Base-by-base conservation (phyloP, 23 tunicate species). In the Styela clava region DNA sequence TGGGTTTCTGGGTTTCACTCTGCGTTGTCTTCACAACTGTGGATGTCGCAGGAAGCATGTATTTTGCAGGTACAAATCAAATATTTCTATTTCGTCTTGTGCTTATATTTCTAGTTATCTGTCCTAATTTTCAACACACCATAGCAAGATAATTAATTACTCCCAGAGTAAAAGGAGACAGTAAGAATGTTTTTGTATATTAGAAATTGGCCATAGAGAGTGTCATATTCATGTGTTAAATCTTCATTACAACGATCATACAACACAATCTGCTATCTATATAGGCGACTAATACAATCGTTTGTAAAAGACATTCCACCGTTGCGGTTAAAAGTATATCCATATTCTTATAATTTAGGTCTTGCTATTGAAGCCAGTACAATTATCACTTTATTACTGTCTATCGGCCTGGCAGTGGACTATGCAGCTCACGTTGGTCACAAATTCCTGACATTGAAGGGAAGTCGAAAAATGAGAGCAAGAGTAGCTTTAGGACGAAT, bases 361-460 rank as follows among this genome's bases (percentile, higher is more conserved):
- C 84, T 79, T 22, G 16, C 84, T 23, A 79, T 79, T 22, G 84
- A 79, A 64, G 81, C 84, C 24, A 51, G 84, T 24, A 79, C 84
- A 23, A 79, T 79, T 12, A 51, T 79, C 77, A 34, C 68, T 30
- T 27, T 79, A 12, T 16, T 79, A n/a, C 28, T 79, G 36, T 67
- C 84, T 20, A 69, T 79, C 27, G 84, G 84, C 16, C 68, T 79
- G 35, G 84, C 84, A 12, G 84, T 79, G 16, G 84, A 79, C 37
- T 79, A 79, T 1, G 63, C 84, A 22, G 63, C 84, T 33, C 84
- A 79, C 27, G 34, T 79, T 31, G 84, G 84, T 2, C 63, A 79
- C 34, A 79, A 79, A 33, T 79, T 79, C 68, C 28, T 79, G 79
- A 34, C 27, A 21, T 34, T 34, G 22, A 30, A 30, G 19, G 84